Evolutionary conservation across 2,888 invertebrate species (phyloP).

Genomic region (Eupelmus urozonus): DNA sequence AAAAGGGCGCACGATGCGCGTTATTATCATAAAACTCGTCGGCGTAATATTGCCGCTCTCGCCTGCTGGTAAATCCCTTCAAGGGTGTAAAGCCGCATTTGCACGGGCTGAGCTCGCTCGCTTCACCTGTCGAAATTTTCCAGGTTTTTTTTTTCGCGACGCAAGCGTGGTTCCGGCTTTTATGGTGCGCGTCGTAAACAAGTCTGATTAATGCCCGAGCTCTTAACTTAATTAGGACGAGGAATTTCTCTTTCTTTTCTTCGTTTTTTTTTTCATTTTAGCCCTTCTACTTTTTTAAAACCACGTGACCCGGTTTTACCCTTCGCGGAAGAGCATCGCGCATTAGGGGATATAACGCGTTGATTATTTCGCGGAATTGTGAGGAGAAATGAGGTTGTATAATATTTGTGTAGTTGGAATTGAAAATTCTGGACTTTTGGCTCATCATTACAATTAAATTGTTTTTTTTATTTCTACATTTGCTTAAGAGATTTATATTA

Average conservation of each 20-base stretch:
- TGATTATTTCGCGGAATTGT: slow-evolving; percentile 17
- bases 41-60: slow-evolving; percentile 4
- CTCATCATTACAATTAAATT: too few relatives aligned
- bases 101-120: background rate
- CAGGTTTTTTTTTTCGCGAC: background rate
- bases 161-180: background rate
- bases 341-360: slow-evolving; percentile 6
- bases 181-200: slow-evolving; percentile 33
- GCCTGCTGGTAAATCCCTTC: background rate
- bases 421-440: too few relatives aligned
- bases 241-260: background rate
- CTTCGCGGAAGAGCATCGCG: background rate
- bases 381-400: too few relatives aligned
- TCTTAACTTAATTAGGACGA: slow-evolving; percentile 39
- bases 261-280: background rate
- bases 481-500: too few relatives aligned
- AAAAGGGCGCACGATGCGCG: background rate
- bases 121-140: slow-evolving; percentile 37
- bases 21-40: slow-evolving; percentile 44
- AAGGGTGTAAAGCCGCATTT: slow-evolving; percentile 24
- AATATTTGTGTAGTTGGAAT: too few relatives aligned
- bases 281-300: background rate
- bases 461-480: too few relatives aligned
- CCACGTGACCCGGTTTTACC: slow-evolving; percentile 4
- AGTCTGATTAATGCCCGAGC: slow-evolving; percentile 37